phyloP scores from a whole-genome alignment of 2,113 vertebrate species.

The Ahaetulla prasina region DNA sequence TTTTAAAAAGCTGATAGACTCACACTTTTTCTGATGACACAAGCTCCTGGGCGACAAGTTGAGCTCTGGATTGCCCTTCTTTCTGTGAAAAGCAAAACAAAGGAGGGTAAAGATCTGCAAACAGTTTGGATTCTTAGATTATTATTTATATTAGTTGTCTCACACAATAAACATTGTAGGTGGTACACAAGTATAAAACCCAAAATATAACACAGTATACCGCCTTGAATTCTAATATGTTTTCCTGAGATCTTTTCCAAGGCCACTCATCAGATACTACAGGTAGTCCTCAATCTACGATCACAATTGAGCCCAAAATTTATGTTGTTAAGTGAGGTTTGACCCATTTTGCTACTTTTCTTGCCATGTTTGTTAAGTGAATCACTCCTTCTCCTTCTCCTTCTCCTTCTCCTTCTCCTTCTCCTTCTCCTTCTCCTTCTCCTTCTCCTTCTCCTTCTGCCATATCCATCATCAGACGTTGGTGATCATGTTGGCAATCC shows the following conservation, averaged over 20 bases:
- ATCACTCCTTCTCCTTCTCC: too few relatives aligned
- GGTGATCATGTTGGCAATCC: too few relatives aligned
- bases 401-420: too few relatives aligned
- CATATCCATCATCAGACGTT: too few relatives aligned
- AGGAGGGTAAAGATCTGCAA: neutral
- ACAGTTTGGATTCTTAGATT: neutral
- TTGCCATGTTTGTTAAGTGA: too few relatives aligned
- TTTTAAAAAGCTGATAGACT: slow-evolving; percentile 62
- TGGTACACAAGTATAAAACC: neutral
- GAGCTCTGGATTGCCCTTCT: slow-evolving; percentile 82
- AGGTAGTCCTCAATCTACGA: too few relatives aligned
- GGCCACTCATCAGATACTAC: neutral
- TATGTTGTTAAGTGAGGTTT: too few relatives aligned
- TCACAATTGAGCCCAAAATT: too few relatives aligned
- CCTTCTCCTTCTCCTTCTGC: too few relatives aligned
- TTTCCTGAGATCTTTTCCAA: neutral
- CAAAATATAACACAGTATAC: neutral
- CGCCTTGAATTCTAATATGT: neutral
- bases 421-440: too few relatives aligned
- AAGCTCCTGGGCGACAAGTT: slow-evolving; percentile 81
- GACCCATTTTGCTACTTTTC: too few relatives aligned
- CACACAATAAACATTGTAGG: neutral
- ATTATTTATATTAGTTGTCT: neutral
- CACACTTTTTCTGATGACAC: slow-evolving; percentile 85
- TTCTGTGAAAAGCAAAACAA: slow-evolving; percentile 72